Evolutionary conservation across 2,888 invertebrate species (phyloP).

Genomic region (Lymantria monacha): DNA sequence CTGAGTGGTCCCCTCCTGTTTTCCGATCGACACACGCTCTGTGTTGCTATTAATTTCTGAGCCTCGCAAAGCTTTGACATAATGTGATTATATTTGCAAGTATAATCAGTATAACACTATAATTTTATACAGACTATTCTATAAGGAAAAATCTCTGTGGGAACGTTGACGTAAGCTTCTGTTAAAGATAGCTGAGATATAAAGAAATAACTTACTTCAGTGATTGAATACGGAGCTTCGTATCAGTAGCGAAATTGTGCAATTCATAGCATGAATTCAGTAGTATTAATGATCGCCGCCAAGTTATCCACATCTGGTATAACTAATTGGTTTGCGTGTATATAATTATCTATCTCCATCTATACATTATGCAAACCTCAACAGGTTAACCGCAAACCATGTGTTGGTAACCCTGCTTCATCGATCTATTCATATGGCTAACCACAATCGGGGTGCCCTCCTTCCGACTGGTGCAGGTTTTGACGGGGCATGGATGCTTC

Average conservation of each 20-base stretch:
- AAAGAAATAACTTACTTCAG: conserved; percentile 15
- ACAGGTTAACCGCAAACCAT: conserved; percentile 39
- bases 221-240: conserved; percentile 21
- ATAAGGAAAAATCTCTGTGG: conserved; percentile 46
- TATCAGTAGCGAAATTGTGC: conserved; percentile 15
- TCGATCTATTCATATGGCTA: conserved; percentile 31
- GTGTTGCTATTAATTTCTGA: conserved; percentile 78
- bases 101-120: conserved; percentile 62
- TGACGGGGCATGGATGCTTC: no score
- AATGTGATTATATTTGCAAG: conserved; percentile 80
- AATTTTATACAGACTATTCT: conserved; percentile 53
- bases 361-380: conserved; percentile 15
- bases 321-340: conserved; percentile 24
- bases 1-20: conserved; percentile 77
- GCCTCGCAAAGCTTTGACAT: conserved; percentile 74
- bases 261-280: conserved; percentile 21
- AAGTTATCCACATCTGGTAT: conserved; percentile 31
- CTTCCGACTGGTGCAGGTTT: no score
- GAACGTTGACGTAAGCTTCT: conserved; percentile 41
- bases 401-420: conserved; percentile 21
- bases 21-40: conserved; percentile 67
- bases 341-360: background rate
- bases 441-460: no score
- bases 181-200: conserved; percentile 28
- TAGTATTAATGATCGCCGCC: conserved; percentile 22